phyloP scores from a whole-genome alignment of 2,888 invertebrate genomes.

The Leptogaster cylindrica region DNA sequence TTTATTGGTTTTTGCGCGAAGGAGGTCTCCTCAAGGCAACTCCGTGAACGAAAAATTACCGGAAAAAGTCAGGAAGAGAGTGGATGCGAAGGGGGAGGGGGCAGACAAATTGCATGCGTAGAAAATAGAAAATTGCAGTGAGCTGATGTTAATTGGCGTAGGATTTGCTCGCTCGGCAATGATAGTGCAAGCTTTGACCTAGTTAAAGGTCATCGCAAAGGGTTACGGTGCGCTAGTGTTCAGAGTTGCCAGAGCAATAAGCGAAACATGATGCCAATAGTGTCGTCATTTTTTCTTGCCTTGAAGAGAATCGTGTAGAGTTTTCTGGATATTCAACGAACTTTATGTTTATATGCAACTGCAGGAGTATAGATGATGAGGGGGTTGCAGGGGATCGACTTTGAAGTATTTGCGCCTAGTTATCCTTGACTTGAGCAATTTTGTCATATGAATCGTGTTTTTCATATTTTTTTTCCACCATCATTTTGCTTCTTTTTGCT shows the following conservation, averaged over 20 bases:
- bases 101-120: not conserved
- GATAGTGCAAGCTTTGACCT: slow-evolving; percentile 42
- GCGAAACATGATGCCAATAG: not conserved
- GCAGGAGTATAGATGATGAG: too few species aligned
- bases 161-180: slow-evolving; percentile 10
- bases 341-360: slow-evolving; percentile 11
- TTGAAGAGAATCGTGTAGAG: not conserved
- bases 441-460: too few species aligned
- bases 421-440: too few species aligned
- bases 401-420: too few species aligned
- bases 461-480: too few species aligned
- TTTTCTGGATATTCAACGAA: slow-evolving; percentile 11
- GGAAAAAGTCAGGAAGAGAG: too few species aligned
- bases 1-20: too few species aligned
- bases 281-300: not conserved
- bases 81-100: not conserved
- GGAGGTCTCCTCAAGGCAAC: too few species aligned
- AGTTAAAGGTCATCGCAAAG: slow-evolving; percentile 39
- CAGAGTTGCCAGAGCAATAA: slow-evolving; percentile 16
- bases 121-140: not conserved
- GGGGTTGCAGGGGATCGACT: too few species aligned
- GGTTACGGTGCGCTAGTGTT: slow-evolving; percentile 26
- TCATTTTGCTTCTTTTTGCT: too few species aligned
- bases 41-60: too few species aligned
- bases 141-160: slow-evolving; percentile 7